Evolutionary conservation across 2,113 vertebrate genomes (phyloP).

Genomic region (Ochotona princeps): DNA sequence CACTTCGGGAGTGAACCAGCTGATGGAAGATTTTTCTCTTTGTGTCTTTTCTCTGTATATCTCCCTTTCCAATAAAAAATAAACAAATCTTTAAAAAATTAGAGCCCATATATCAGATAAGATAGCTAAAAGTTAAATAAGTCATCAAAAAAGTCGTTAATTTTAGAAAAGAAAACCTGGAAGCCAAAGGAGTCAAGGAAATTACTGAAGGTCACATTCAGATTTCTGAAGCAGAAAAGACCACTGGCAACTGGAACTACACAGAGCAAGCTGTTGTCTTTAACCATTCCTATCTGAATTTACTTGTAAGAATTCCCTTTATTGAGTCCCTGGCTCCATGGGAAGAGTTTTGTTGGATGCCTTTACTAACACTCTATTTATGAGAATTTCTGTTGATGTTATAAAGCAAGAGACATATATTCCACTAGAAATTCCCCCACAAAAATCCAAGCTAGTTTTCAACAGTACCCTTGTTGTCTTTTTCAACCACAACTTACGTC

Average conservation of each 20-base stretch:
- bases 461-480: constrained; percentile 20
- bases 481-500: background rate
- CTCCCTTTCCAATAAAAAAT: too few species aligned
- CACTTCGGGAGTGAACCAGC: too few species aligned
- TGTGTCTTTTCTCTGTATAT: too few species aligned
- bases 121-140: constrained; percentile 23
- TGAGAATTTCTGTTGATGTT: constrained; percentile 25
- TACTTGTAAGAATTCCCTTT: background rate
- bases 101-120: constrained; percentile 43
- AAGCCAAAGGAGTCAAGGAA: background rate
- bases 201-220: background rate
- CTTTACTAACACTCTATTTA: background rate
- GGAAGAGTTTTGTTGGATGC: constrained; percentile 53
- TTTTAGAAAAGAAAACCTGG: constrained; percentile 14
- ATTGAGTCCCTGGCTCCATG: background rate
- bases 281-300: background rate
- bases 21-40: too few species aligned
- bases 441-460: background rate
- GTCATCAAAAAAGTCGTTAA: constrained; percentile 1
- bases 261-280: background rate
- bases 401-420: background rate
- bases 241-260: background rate
- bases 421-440: constrained; percentile 53
- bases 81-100: too few species aligned
- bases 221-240: background rate